Evolutionary conservation across 2,113 vertebrate species (phyloP), one percentile per base, ranked within the genome.

Genomic region (Sphaerodactylus townsendi): DNA sequence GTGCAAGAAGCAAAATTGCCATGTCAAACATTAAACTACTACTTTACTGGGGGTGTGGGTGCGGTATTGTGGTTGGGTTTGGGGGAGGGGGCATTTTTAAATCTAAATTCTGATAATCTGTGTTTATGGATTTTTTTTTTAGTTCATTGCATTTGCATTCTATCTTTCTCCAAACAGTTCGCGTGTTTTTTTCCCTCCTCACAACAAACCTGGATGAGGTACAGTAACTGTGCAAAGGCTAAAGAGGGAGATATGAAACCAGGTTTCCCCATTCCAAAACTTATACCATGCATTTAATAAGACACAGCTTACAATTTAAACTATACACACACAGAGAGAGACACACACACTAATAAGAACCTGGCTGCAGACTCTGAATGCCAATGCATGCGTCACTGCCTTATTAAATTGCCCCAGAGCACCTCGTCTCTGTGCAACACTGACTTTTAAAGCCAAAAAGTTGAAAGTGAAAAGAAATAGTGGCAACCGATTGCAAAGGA

Each of bases 1-100:
- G 25, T 50, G 65, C 41, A 88, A 73, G 37, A 30, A 73, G 84
- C 77, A 73, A 83, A 28, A 82, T 86, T 70, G 65, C 73, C 69
- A 89, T 85, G 75, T 89, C 83, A 86, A 87, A 90, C 65, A 10
- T 44, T 83, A 83, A 77, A 76, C 90, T 82, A 83, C 48, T 74
- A 86, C 89, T 85, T 73, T 80, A 91, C 90, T 62, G 78, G n/a
- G n/a, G n/a, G n/a, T n/a, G n/a, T n/a, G n/a, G n/a, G n/a, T n/a
- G n/a, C n/a, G n/a, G n/a, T n/a, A n/a, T n/a, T n/a, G n/a, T n/a
- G n/a, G n/a, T n/a, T n/a, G n/a, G n/a, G n/a, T n/a, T n/a, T n/a
- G n/a, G n/a, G n/a, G n/a, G n/a, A n/a, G n/a, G n/a, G n/a, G 28
- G 66, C 33, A 13, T 69, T 69, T 17, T 35, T 5, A 68, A 35